phyloP scores from a whole-genome alignment of 1,140 invertebrate species.

The Brachionus plicatilis region DNA sequence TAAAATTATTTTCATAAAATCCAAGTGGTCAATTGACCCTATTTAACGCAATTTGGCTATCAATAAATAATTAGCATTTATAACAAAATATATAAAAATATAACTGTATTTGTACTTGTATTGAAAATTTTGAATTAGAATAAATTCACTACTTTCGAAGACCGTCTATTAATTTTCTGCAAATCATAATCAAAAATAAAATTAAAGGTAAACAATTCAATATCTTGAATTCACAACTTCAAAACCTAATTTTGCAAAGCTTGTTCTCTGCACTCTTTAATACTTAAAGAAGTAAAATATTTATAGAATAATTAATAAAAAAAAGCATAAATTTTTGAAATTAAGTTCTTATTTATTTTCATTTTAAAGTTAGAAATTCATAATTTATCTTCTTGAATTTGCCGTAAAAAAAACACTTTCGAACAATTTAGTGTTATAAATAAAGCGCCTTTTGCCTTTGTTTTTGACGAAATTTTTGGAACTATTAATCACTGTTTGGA shows the following conservation, averaged over 20 bases:
- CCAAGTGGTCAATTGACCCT: background rate
- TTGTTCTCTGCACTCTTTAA: background rate
- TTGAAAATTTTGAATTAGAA: background rate
- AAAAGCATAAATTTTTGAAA: conserved; percentile 27
- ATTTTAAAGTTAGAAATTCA: background rate
- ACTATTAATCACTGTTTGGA: background rate
- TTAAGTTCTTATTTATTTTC: conserved; percentile 15
- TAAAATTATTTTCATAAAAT: background rate
- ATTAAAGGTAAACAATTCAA: background rate
- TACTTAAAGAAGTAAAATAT: background rate
- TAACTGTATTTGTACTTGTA: background rate
- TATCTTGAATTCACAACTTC: no score
- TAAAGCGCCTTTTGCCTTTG: background rate
- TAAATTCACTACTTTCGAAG: background rate
- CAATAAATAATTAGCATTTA: background rate
- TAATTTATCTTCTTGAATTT: conserved; percentile 15
- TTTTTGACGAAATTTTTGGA: background rate
- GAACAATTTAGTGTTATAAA: background rate
- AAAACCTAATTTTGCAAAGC: background rate
- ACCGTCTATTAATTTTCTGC: background rate
- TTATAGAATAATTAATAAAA: conserved; percentile 30
- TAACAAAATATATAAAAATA: background rate
- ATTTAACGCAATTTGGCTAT: background rate
- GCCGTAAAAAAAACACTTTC: background rate
- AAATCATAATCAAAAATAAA: background rate